Conservation (phyloP, 2,113 vertebrate genomes). For the Atherinomorus stipes region DNA sequence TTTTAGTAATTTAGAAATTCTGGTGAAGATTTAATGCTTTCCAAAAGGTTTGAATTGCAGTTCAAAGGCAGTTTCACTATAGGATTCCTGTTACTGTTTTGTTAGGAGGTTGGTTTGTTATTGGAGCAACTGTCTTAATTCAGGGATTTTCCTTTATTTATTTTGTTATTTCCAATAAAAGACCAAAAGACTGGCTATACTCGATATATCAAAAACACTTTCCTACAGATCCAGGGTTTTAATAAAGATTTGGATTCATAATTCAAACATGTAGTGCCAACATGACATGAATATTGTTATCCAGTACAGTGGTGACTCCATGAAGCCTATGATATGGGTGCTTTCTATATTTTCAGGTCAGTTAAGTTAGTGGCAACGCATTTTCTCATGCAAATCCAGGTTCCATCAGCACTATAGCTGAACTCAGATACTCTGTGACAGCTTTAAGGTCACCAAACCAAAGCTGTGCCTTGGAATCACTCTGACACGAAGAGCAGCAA, state of each 20-base stretch:
- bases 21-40: constrained; percentile 11
- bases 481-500: constrained; percentile 1
- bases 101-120: background rate
- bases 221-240: constrained; percentile 10
- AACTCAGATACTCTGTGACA: constrained; percentile 11
- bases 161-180: constrained; percentile 3
- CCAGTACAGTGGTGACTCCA: background rate
- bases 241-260: background rate
- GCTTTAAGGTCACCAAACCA: constrained; percentile 30
- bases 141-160: constrained; percentile 45
- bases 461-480: constrained; percentile 49
- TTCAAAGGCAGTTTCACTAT: constrained; percentile 14
- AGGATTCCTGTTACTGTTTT: constrained; percentile 24
- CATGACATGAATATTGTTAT: constrained; percentile 7
- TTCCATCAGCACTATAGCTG: constrained; percentile 28
- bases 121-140: constrained; percentile 29
- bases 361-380: background rate
- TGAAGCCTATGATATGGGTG: background rate
- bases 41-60: constrained; percentile 31
- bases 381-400: background rate
- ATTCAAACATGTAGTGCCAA: constrained; percentile 17
- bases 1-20: constrained; percentile 22
- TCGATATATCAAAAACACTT: background rate
- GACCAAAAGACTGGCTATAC: background rate
- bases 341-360: background rate